Conservation (phyloP, 2,797 vertebrate genomes). For the Muraenolepis orangiensis region DNA sequence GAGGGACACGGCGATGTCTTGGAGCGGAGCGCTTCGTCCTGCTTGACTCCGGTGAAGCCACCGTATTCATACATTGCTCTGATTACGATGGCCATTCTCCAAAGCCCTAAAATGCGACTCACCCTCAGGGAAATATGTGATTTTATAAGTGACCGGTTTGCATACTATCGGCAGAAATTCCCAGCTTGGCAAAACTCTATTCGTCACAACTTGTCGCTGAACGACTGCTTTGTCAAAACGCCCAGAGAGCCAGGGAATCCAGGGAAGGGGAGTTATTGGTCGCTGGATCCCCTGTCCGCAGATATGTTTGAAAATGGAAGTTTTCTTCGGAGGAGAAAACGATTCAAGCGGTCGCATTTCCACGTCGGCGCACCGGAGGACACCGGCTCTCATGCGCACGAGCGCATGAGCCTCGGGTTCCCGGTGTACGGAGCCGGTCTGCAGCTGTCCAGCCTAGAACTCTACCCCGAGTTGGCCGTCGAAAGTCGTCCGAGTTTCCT, state of each 20-base stretch:
- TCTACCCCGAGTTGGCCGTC: conserved; percentile 35
- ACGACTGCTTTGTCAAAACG: conserved; percentile 80
- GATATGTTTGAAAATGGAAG: conserved; percentile 89
- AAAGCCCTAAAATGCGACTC: conserved; percentile 81
- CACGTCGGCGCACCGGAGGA: conserved; percentile 43
- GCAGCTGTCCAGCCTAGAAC: conserved; percentile 36
- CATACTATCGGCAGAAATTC: conserved; percentile 80
- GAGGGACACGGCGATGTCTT: background rate
- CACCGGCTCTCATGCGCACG: conserved; percentile 26
- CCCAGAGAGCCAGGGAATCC: conserved; percentile 81
- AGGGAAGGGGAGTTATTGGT: conserved; percentile 86
- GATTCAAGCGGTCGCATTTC: conserved; percentile 78
- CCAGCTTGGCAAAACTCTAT: conserved; percentile 84
- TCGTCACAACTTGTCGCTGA: conserved; percentile 78
- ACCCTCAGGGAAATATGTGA: conserved; percentile 84
- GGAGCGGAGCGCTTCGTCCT: conserved; percentile 24
- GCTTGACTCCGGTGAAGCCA: conserved; percentile 69
- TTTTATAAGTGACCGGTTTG: conserved; percentile 81
- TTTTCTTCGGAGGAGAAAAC: conserved; percentile 83
- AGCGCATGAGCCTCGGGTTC: conserved; percentile 35
- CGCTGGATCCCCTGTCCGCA: conserved; percentile 83
- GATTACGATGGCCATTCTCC: conserved; percentile 88
- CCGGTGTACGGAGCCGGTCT: conserved; percentile 46
- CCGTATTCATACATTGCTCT: conserved; percentile 88
- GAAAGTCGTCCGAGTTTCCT: conserved; percentile 21